Conservation (phyloP, 1,140 invertebrate species). For the Drosophila pectinifera region DNA sequence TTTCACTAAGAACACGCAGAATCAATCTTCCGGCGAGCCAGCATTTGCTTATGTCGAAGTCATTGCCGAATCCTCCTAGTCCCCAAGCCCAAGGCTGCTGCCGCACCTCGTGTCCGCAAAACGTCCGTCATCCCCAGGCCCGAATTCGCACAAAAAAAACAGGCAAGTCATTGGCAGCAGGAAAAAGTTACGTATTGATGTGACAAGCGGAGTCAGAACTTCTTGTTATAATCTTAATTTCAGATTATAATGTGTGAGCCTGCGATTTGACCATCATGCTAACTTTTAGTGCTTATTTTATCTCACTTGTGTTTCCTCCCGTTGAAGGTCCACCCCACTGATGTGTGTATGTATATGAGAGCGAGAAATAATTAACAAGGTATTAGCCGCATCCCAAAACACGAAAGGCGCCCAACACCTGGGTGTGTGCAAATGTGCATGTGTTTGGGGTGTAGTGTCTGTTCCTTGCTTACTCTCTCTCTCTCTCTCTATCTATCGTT, state of each 20-base stretch:
- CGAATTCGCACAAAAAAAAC: neutral
- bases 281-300: neutral
- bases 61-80: neutral
- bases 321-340: constrained; percentile 13
- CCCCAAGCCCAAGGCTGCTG: neutral
- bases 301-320: too few species aligned
- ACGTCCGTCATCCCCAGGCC: neutral
- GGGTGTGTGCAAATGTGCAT: constrained; percentile 5
- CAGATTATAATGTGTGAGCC: neutral
- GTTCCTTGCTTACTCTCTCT: neutral
- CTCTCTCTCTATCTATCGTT: neutral
- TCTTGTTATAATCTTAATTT: neutral
- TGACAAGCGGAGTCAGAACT: neutral
- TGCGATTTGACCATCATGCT: neutral
- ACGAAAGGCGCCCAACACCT: constrained; percentile 2
- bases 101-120: neutral
- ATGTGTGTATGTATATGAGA: constrained; percentile 18
- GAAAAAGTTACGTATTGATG: neutral
- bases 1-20: neutral
- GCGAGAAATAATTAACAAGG: constrained; percentile 49
- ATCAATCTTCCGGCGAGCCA: neutral
- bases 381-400: constrained; percentile 38
- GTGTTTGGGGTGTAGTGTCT: constrained; percentile 18
- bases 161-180: neutral
- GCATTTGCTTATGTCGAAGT: neutral